Evolutionary conservation across 1,140 invertebrate species (phyloP).

Genomic region (Globodera ellingtonae): DNA sequence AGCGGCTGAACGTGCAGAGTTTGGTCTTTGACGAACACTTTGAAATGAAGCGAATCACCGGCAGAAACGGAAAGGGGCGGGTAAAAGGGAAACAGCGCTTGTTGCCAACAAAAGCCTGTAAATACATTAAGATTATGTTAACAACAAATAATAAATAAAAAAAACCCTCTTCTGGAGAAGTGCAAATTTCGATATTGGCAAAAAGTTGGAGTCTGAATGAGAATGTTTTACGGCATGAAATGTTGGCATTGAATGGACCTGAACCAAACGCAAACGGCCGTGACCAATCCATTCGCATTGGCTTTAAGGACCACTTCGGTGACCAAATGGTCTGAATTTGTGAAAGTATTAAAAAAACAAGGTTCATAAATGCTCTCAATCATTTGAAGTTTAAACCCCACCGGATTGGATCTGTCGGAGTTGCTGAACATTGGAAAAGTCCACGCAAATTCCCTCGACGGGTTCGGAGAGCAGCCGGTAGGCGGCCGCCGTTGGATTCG

Average conservation of each 20-base stretch:
- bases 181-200: conserved; percentile 37
- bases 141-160: neutral
- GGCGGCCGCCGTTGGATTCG: neutral
- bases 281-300: conserved; percentile 14
- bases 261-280: conserved; percentile 33
- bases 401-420: conserved; percentile 18
- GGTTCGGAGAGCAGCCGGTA: conserved; percentile 32
- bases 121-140: neutral
- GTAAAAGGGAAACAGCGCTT: conserved; percentile 43
- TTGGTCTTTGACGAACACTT: conserved; percentile 37
- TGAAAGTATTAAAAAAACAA: neutral
- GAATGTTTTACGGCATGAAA: neutral
- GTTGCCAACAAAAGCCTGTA: conserved; percentile 32
- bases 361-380: neutral
- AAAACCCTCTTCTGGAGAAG: conserved; percentile 28
- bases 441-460: conserved; percentile 23
- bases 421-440: conserved; percentile 32
- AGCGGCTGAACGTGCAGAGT: conserved; percentile 26
- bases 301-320: conserved; percentile 31
- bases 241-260: conserved; percentile 16
- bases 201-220: conserved; percentile 31
- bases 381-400: neutral
- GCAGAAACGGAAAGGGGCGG: conserved; percentile 14
- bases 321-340: conserved; percentile 19
- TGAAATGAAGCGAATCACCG: conserved; percentile 31